phyloP scores from a whole-genome alignment of 2,797 vertebrate species.

The Coccyzus lansbergi region DNA sequence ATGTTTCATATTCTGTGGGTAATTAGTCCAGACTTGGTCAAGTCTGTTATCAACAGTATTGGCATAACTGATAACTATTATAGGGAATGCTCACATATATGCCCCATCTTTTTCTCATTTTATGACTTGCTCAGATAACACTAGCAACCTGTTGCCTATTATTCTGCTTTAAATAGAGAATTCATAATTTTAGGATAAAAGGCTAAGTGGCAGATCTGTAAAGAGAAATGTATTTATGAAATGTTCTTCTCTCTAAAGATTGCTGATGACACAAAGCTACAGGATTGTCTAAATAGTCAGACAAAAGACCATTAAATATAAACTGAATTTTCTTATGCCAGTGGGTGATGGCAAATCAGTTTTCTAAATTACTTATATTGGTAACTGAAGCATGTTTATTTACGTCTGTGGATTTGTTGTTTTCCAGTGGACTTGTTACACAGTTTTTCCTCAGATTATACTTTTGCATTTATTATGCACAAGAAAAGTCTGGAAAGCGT shows the following conservation, averaged over 20 bases:
- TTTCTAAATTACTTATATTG: neutral
- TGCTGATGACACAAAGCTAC: neutral
- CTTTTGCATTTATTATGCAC: neutral
- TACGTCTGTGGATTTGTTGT: neutral
- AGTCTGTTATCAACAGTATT: neutral
- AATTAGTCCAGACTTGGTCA: neutral
- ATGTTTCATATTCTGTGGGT: neutral
- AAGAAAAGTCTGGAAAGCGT: neutral
- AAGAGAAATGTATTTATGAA: neutral
- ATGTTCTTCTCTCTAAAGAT: neutral
- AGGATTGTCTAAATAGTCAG: neutral
- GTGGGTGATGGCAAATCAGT: neutral
- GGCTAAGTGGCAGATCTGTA: neutral
- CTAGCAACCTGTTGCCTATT: neutral
- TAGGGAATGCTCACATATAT: rapidly evolving
- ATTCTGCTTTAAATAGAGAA: neutral
- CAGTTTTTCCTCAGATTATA: neutral
- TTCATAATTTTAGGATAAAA: neutral
- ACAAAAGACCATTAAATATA: neutral
- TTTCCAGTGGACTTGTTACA: neutral
- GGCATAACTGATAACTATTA: neutral
- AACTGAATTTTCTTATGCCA: neutral
- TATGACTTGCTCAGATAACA: neutral
- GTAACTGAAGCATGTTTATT: neutral
- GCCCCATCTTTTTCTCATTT: neutral